Base-by-base conservation (phyloP, 2,888 invertebrate genomes). In the Ennomos fuscantarius region DNA sequence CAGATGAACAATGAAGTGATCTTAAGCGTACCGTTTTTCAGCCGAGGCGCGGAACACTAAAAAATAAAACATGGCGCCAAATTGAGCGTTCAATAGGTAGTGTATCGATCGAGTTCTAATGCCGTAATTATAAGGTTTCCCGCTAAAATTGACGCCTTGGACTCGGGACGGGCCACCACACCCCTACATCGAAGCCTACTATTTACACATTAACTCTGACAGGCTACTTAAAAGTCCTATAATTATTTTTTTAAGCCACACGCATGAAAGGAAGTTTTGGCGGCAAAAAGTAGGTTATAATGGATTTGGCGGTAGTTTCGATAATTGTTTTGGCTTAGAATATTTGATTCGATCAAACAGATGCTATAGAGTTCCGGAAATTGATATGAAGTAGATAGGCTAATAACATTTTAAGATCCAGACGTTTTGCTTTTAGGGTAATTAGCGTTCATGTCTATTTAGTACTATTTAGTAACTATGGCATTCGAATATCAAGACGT, bases 121-220 rank as follows among this genome's bases (percentile, higher is more conserved):
- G 87, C 85, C 78, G 78, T 91, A 92, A 91, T 90, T 78, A 86
- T 74, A 74, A 78, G 52, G 88, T 81, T 87, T 84, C 78, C 83
- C 74, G 76, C 74, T 69, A 81, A 89, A 92, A 89, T 89, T 90
- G 86, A 88, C 89, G 87, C 89, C 89, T 86, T 76, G 70, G 73
- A 74, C 46, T 51, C 54, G 54, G 60, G 60, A 55, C 57, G 62
- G 48, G 24, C 80, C 72, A 79, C 64, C 72, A 67, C 63, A 64
- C 62, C 65, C 55, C 56, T 53, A 15, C 40, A 47, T 59, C 72
- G 66, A 81, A 84, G 79, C 82, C 89, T 87, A 84, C 88, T 88
- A 92, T 92, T 91, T 91, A 89, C 84, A 84, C 89, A 91, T 92
- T 91, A 92, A 74, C 65, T 89, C 79, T 89, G 91, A 90, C 91